Evolutionary conservation across 2,888 invertebrate species (phyloP), one percentile per base, ranked within the genome.

Genomic region (Stenurella melanura): DNA sequence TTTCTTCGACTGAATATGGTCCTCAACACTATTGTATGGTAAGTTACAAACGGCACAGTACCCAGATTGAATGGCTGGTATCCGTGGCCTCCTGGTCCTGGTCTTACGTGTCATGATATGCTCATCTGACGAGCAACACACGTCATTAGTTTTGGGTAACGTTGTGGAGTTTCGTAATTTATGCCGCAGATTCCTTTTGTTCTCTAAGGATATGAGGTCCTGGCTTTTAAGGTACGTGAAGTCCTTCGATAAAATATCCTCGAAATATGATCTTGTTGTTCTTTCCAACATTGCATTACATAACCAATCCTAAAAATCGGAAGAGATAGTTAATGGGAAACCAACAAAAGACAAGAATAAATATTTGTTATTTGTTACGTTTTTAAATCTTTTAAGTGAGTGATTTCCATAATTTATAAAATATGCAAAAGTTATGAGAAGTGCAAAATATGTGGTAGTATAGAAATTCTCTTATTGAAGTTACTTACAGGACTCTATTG

Each of bases 21-120:
- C 91, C 17, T 92, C 92, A 15, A 95, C 90, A 85, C 93, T 94
- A 76, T 91, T 92, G 88, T 95, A 96, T 84, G 95, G 94, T 67
- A 93, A 90, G 86, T 94, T 94, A 89, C 96, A 96, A 88, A 96
- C 94, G 90, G 96, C 95, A 90, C 95, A 96, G 86, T 94, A 95
- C 18, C 96, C 96, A 67, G 88, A 87, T 81, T 88, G 88, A 80
- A 91, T 89, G 63, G 85, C 84, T 79, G 86, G 86, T 78, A 88
- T 85, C 78, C 87, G 84, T 77, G 86, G 85, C 70, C 86, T 85
- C 66, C 85, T 83, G 26, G 85, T 85, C 68, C 81, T 79, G 19
- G 89, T 87, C 84, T 88, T 88, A 67, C 87, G 86, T 69, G 86
- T 87, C 87, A 87, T 86, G 80, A 80, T 86, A 83, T 82, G 81